These are phyloP conservation scores for Mythimna vitellina DNA, from an alignment of 2,888 invertebrate genomes.

Conservation along the genomic window DNA sequence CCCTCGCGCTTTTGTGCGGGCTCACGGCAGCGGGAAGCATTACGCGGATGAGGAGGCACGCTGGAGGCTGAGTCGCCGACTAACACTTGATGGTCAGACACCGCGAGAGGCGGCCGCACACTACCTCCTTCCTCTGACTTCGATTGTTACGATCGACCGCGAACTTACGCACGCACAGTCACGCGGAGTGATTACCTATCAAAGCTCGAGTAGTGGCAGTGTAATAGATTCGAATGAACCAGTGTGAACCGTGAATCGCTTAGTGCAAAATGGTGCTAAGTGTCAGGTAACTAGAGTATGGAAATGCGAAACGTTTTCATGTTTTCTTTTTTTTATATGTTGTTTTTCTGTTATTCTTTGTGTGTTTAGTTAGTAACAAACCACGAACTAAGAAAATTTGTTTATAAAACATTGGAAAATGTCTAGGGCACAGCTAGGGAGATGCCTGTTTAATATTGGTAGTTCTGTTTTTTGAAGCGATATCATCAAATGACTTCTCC, in stretches of 20 bases:
- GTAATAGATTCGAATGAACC: slow-evolving; percentile 68
- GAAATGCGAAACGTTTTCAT: slow-evolving; percentile 43
- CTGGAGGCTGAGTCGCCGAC: slow-evolving; percentile 75
- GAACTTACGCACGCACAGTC: slow-evolving; percentile 61
- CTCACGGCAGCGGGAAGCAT: slow-evolving; percentile 72
- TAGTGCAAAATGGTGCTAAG: slow-evolving; percentile 85
- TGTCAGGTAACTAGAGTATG: slow-evolving; percentile 83
- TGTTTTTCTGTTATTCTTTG: slow-evolving; percentile 7
- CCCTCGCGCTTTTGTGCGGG: slow-evolving; percentile 67
- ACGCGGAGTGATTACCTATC: slow-evolving; percentile 60
- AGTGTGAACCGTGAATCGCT: slow-evolving; percentile 67
- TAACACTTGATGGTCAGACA: slow-evolving; percentile 78
- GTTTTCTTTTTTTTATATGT: slow-evolving; percentile 29
- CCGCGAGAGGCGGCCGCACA: slow-evolving; percentile 73
- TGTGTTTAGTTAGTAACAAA: not conserved
- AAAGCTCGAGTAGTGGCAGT: slow-evolving; percentile 59
- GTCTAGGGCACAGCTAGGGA: not conserved
- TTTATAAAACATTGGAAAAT: not conserved
- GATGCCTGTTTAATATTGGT: not conserved
- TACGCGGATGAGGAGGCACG: slow-evolving; percentile 81
- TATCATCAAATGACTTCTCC: no score
- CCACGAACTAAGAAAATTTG: not conserved
- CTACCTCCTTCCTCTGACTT: slow-evolving; percentile 30
- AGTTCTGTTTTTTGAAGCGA: no score
- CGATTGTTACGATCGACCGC: slow-evolving; percentile 55